phyloP scores from a whole-genome alignment of 2,888 invertebrate genomes.

The Flexamia atlantica region DNA sequence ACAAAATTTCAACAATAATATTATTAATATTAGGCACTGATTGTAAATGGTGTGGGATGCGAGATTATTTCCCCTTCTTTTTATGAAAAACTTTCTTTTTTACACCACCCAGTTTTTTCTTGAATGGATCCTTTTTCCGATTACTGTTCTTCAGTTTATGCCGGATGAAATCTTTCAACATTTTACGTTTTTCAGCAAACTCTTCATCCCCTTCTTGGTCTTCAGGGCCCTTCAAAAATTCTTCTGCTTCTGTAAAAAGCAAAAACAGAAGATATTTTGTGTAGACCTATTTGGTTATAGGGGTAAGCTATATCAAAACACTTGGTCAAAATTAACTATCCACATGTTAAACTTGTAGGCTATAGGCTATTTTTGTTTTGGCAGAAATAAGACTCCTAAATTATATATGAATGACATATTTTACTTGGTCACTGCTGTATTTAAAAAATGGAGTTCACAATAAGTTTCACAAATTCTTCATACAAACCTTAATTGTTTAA shows the following conservation, averaged over 20 bases:
- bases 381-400: too few relatives aligned
- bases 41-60: not conserved
- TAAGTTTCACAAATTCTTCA: too few relatives aligned
- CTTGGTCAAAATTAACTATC: too few relatives aligned
- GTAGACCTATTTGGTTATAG: too few relatives aligned
- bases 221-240: constrained; percentile 26
- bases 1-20: not conserved
- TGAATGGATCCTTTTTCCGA: constrained; percentile 33
- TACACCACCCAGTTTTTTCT: constrained; percentile 41
- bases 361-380: too few relatives aligned
- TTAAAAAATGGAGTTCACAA: too few relatives aligned
- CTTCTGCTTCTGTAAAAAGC: constrained; percentile 40
- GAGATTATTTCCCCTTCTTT: not conserved
- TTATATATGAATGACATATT: too few relatives aligned
- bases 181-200: constrained; percentile 35
- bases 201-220: not conserved
- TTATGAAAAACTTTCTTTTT: constrained; percentile 31
- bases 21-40: not conserved
- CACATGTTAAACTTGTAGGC: too few relatives aligned
- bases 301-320: too few relatives aligned
- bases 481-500: too few relatives aligned
- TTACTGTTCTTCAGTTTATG: constrained; percentile 32
- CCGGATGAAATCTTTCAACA: constrained; percentile 29
- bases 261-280: too few relatives aligned
- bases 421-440: too few relatives aligned